A percentile compares a stretch with the other conserved stretches of the same genome.
phyloP scores from a whole-genome alignment of 2,113 vertebrate genomes.

The Cephalopterus ornatus region DNA sequence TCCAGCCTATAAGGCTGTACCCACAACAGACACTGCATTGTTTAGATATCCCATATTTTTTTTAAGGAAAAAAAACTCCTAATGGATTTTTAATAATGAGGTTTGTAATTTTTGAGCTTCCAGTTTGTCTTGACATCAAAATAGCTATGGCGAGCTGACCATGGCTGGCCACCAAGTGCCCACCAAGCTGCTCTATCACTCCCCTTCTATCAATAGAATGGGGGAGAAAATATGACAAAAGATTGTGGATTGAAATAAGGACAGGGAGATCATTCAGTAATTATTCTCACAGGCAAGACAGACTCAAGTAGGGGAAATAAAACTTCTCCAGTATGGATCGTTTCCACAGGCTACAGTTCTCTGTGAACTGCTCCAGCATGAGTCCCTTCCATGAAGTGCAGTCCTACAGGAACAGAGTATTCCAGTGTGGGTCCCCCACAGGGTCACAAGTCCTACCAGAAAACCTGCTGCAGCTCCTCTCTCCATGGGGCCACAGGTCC shows the following conservation, averaged over 20 bases:
- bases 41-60: neutral
- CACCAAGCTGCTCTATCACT: neutral
- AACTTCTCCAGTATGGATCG: neutral
- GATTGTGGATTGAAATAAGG: neutral
- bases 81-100: neutral
- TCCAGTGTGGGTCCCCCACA: accelerated
- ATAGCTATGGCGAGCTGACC: neutral
- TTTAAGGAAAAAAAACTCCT: neutral
- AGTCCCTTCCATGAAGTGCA: accelerated
- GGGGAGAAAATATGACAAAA: neutral
- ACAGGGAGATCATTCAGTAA: neutral
- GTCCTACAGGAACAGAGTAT: neutral
- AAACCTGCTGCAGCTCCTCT: neutral
- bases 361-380: neutral
- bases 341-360: neutral
- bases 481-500: neutral
- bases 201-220: accelerated
- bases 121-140: neutral
- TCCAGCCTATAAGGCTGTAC: neutral
- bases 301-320: neutral
- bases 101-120: neutral
- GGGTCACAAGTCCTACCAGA: neutral
- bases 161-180: neutral
- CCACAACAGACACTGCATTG: neutral
- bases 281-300: neutral